Evolutionary conservation across 2,113 vertebrate genomes (phyloP).

Genomic region (Tachycineta bicolor): DNA sequence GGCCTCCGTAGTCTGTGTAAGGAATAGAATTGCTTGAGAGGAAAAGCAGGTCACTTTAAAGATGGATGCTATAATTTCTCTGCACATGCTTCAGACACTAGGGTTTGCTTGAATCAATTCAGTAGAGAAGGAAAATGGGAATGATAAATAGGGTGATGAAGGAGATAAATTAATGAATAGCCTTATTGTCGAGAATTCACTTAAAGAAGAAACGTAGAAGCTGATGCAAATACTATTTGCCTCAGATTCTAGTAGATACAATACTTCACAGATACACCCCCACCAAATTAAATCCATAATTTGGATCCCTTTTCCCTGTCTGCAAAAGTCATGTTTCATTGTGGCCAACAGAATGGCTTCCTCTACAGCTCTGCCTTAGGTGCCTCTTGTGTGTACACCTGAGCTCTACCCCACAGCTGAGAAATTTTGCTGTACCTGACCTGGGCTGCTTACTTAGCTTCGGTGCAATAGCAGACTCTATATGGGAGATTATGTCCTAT

Average conservation of each 20-base stretch:
- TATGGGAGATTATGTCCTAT: background rate
- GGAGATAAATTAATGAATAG: background rate
- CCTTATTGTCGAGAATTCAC: background rate
- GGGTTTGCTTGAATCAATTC: conserved; percentile 5
- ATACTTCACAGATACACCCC: background rate
- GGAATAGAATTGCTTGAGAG: background rate
- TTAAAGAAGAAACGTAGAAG: background rate
- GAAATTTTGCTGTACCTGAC: background rate
- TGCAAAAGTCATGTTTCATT: background rate
- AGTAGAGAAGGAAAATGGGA: background rate
- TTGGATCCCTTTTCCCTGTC: background rate
- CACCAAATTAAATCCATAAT: background rate
- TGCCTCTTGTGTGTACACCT: background rate
- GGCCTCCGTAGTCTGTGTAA: background rate
- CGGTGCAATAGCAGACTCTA: background rate
- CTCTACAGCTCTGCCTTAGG: background rate
- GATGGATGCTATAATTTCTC: background rate
- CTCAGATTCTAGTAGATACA: background rate
- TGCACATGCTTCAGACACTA: background rate
- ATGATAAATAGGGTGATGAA: background rate
- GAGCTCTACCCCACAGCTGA: background rate
- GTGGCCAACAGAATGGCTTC: background rate
- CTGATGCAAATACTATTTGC: background rate
- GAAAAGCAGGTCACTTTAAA: conserved; percentile 3
- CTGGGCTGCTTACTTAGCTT: background rate